Conservation (phyloP, 2,888 invertebrate genomes). For the Dorcus hopei region DNA sequence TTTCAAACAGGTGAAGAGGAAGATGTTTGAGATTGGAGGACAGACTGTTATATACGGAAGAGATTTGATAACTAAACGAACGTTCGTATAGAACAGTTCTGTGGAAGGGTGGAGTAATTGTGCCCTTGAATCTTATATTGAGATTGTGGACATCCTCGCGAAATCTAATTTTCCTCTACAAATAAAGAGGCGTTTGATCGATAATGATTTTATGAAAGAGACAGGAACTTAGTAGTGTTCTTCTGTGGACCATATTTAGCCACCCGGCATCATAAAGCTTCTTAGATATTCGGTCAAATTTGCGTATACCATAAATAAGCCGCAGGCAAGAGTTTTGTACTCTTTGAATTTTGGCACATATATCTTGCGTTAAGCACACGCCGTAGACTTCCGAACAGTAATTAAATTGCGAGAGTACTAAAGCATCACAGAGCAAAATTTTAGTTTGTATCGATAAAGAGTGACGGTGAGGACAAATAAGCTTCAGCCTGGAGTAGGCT, state of each 20-base stretch:
- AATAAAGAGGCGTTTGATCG: slow-evolving; percentile 1
- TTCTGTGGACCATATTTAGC: slow-evolving; percentile 5
- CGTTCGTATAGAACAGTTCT: neutral
- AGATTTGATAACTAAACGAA: no score
- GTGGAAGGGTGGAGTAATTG: slow-evolving; percentile 3
- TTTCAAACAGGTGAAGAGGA: no score
- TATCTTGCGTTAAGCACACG: neutral
- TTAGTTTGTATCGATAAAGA: slow-evolving; percentile 1
- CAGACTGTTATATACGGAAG: no score
- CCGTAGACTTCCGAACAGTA: slow-evolving; percentile 4
- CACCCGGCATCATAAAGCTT: neutral
- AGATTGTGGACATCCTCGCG: slow-evolving; percentile 4
- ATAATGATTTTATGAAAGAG: slow-evolving; percentile 6
- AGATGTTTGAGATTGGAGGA: no score
- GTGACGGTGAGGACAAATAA: neutral
- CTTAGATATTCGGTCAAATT: slow-evolving; percentile 2
- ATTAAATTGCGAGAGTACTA: slow-evolving; percentile 3
- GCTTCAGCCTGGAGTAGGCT: neutral
- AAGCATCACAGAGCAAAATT: no score
- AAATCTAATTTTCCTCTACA: slow-evolving; percentile 2
- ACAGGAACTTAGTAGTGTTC: neutral
- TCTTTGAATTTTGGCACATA: slow-evolving; percentile 3
- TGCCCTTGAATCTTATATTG: slow-evolving; percentile 7
- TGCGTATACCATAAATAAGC: slow-evolving; percentile 5
- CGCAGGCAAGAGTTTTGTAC: no score